Conservation (phyloP, 2,113 vertebrate species). For the Cyphomyrus plagiostoma region DNA sequence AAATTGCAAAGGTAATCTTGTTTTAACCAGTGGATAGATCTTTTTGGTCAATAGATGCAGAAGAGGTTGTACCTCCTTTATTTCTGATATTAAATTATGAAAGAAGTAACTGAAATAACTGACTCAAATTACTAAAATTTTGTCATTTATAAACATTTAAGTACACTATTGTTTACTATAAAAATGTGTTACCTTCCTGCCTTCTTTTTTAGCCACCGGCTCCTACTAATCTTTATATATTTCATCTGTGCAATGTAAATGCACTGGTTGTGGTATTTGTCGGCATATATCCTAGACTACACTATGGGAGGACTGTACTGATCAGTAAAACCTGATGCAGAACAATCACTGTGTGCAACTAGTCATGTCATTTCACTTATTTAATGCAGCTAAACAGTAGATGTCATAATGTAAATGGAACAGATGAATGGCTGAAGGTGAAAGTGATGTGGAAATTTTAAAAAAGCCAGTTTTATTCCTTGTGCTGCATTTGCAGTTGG, state of each 20-base stretch:
- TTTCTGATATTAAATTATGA: background rate
- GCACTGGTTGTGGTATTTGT: background rate
- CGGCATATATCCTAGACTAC: background rate
- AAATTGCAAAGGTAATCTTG: background rate
- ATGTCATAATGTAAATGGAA: background rate
- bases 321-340: background rate
- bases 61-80: too few species aligned
- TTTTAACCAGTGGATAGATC: background rate
- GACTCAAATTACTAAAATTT: background rate
- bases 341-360: background rate
- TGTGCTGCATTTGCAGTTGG: background rate
- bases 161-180: background rate
- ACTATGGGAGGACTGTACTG: background rate
- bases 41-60: background rate
- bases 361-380: background rate
- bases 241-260: background rate
- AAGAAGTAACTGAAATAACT: background rate
- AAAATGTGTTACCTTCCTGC: background rate
- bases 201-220: background rate
- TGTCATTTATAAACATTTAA: background rate
- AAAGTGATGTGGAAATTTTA: background rate
- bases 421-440: background rate
- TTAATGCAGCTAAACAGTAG: background rate
- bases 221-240: background rate
- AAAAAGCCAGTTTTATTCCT: background rate